A percentile compares a stretch with the other conserved stretches of the same genome.
Evolutionary conservation across 2,113 vertebrate species (phyloP).

Genomic region (Excalfactoria chinensis): DNA sequence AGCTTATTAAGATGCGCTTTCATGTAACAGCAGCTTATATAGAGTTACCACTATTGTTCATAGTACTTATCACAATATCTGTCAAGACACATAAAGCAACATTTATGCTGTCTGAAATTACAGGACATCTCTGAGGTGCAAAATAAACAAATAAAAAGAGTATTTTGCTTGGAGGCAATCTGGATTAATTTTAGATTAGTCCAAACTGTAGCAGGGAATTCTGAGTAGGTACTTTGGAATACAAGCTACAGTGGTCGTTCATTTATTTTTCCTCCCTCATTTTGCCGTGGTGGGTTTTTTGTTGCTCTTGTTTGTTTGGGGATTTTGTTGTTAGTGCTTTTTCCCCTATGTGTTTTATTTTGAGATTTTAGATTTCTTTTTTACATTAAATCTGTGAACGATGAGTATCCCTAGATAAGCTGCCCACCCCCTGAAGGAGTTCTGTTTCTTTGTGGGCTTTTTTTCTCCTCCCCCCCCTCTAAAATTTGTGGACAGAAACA

Average conservation of each 20-base stretch:
- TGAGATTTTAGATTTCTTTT: background rate
- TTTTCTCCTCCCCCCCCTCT: background rate
- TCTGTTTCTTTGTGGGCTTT: background rate
- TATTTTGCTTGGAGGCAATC: background rate
- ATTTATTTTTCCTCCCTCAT: too few species aligned
- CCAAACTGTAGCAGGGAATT: background rate
- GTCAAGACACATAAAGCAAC: background rate
- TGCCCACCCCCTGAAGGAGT: background rate
- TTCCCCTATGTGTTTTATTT: background rate
- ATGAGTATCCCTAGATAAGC: constrained; percentile 68
- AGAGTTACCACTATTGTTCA: background rate
- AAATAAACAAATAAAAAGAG: background rate
- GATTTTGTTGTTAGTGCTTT: background rate
- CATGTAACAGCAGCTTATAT: constrained; percentile 71
- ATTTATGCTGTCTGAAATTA: background rate
- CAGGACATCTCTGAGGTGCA: rapidly evolving
- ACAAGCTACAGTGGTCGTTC: background rate
- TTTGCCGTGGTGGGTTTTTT: background rate
- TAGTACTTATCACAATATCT: rapidly evolving
- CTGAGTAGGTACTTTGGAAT: background rate
- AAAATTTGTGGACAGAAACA: constrained; percentile 62
- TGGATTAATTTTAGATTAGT: background rate
- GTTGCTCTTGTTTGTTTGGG: background rate
- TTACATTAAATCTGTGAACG: background rate
- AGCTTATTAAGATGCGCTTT: constrained; percentile 53